Percentiles rank a stretch among this genome's conserved stretches.
phyloP scores from a whole-genome alignment of 2,113 vertebrate genomes.

The Canis aureus region DNA sequence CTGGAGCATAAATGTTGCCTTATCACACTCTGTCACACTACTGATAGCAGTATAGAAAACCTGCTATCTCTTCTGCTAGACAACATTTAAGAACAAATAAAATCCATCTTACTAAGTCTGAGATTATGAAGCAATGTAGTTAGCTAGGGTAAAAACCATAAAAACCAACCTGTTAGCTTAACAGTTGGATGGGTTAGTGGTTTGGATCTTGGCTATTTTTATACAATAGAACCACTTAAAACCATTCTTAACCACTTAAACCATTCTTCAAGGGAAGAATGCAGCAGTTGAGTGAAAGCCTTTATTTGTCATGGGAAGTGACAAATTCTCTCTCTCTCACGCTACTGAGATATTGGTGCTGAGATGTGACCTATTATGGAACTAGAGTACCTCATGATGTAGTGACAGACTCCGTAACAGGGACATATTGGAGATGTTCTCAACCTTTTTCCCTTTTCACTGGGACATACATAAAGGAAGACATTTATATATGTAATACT shows the following conservation, averaged over 20 bases:
- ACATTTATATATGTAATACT: neutral
- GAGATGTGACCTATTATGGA: neutral
- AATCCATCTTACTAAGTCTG: fast-evolving
- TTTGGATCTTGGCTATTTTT: neutral
- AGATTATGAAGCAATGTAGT: neutral
- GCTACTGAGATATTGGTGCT: neutral
- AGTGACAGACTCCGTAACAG: neutral
- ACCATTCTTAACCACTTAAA: no score
- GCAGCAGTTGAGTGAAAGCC: neutral
- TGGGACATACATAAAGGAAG: neutral
- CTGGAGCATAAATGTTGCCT: neutral
- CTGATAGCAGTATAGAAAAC: no score
- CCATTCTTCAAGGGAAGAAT: neutral
- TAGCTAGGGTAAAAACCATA: neutral
- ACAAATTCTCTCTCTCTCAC: neutral
- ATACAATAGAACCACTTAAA: neutral
- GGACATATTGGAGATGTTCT: neutral
- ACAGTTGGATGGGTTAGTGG: neutral
- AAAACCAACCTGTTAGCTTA: neutral
- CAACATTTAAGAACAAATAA: neutral
- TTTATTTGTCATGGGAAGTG: neutral
- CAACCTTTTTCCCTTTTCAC: neutral
- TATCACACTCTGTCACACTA: no score
- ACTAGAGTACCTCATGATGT: neutral
- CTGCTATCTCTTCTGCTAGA: neutral